These are phyloP conservation scores for Melanargia galathea DNA, from an alignment of 2,888 invertebrate genomes.

Conservation along the genomic window DNA sequence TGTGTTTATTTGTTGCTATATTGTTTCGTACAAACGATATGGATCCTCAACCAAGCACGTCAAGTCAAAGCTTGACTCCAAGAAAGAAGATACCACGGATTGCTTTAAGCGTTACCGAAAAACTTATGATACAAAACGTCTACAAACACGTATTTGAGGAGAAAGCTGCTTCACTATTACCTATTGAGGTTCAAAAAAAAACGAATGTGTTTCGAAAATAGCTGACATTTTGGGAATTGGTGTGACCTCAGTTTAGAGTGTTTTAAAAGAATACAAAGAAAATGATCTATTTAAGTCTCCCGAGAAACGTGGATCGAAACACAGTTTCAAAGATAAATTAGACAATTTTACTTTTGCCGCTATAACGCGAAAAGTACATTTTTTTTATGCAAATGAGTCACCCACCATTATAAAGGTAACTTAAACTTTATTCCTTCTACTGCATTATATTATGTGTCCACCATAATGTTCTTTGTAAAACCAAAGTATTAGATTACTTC, in stretches of 20 bases:
- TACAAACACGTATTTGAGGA: constrained; percentile 44
- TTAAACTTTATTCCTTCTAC: constrained; percentile 37
- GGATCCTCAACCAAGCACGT: constrained; percentile 32
- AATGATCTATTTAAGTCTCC: neutral
- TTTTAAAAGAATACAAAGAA: too few relatives aligned
- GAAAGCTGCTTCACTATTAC: constrained; percentile 34
- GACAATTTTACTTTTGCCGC: too few relatives aligned
- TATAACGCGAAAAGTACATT: too few relatives aligned
- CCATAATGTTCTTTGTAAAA: too few relatives aligned
- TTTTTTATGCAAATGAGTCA: constrained; percentile 24
- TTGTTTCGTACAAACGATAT: constrained; percentile 41
- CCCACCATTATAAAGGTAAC: constrained; percentile 43
- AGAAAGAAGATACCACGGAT: constrained; percentile 31
- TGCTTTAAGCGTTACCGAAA: neutral
- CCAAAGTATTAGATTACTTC: too few relatives aligned
- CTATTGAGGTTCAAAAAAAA: neutral
- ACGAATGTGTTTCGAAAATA: too few relatives aligned
- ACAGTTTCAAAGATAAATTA: too few relatives aligned
- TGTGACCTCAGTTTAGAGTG: too few relatives aligned
- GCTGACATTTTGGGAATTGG: too few relatives aligned
- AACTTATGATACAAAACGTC: constrained; percentile 36
- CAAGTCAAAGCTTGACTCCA: constrained; percentile 41
- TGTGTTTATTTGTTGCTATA: constrained; percentile 38
- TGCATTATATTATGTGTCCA: constrained; percentile 37
- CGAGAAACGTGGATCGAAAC: constrained; percentile 37